phyloP scores from a whole-genome alignment of 2,797 vertebrate species.

The Cynodonichthys magdalenae region DNA sequence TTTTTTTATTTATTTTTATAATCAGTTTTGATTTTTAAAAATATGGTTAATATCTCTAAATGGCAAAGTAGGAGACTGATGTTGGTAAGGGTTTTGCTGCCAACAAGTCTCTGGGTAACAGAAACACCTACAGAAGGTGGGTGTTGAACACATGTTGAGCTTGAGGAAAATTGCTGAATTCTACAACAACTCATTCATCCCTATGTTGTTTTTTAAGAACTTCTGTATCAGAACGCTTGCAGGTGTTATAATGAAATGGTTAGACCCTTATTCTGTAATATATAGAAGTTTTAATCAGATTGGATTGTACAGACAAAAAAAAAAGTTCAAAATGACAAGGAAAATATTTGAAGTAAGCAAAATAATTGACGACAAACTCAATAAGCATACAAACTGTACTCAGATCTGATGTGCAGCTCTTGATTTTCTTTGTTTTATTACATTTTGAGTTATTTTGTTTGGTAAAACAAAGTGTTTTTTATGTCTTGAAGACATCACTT shows the following conservation, averaged over 20 bases:
- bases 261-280: constrained; percentile 26
- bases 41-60: constrained; percentile 18
- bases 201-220: constrained; percentile 25
- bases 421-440: no score
- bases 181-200: constrained; percentile 31
- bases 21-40: constrained; percentile 1
- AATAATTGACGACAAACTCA: no score
- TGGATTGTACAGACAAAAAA: background rate
- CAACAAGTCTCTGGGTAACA: constrained; percentile 37
- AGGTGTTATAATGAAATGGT: constrained; percentile 23
- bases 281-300: constrained; percentile 19
- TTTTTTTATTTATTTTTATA: background rate
- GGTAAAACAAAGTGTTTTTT: no score
- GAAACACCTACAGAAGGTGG: constrained; percentile 35
- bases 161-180: constrained; percentile 33
- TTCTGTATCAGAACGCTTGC: constrained; percentile 26
- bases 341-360: no score
- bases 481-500: no score
- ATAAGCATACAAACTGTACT: no score
- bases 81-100: constrained; percentile 17
- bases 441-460: no score
- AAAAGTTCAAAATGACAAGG: background rate
- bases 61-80: constrained; percentile 9
- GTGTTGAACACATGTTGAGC: constrained; percentile 38
- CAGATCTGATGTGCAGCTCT: no score